Evolutionary conservation across 1,140 invertebrate species (phyloP), one percentile per base, ranked within the genome.

Genomic region (Drosophila mayri): DNA sequence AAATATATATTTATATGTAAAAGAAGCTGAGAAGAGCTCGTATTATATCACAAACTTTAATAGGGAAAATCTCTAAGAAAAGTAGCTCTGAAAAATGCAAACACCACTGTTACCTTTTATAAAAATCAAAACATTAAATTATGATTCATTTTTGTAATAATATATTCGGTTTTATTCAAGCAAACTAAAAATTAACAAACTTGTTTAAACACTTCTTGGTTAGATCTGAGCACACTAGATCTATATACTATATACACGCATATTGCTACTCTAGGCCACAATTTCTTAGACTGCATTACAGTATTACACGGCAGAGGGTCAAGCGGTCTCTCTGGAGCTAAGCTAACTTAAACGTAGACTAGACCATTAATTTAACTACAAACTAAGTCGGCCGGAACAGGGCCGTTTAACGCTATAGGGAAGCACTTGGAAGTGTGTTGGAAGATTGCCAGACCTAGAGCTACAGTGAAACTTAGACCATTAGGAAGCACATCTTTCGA

Each of bases 321-420:
- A 50, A 37, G 62, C 41, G 55, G 65, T 70, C 59, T 49, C 64
- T 68, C 41, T 35, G 66, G 41, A 63, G 47, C 49, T 64, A 70
- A 78, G 47, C 12, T 52, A 73, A 72, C 80, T 81, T 88, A 90
- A 84, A 68, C 62, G 11, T 88, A 88, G 84, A 90, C 84, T 88
- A 88, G 84, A 88, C 84, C 55, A 88, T 88, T 90, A 88, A 90
- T 75, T 88, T 80, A 84, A 81, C 85, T 88, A 87, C 49, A 37
- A 57, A 44, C 80, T 83, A 75, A 65, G 52, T 61, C 40, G 67
- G 81, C 72, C 76, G 84, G 67, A 88, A 83, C 72, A n/a, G 72
- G 67, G 85, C 72, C 44, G 40, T 44, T 43, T 80, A 70, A 76
- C 10, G 52, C 64, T 77, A 78, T 66, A 87, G 75, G 83, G 83